Evolutionary conservation across 2,113 vertebrate genomes (phyloP), one percentile per base, ranked within the genome.

Genomic region (Hypanus sabinus): DNA sequence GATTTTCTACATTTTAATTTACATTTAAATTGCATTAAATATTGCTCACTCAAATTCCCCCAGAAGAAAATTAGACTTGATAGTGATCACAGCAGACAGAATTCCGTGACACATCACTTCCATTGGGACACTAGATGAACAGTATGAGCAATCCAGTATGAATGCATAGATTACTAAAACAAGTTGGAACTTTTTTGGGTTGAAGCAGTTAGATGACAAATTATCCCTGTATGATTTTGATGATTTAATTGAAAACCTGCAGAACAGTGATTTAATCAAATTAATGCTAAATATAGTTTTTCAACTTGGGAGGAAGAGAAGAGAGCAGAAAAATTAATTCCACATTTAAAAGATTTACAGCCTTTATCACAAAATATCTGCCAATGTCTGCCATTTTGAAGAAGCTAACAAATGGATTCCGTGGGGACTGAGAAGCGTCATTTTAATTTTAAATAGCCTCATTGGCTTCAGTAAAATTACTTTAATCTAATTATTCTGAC

Each of bases 331-430:
- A 46, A 38, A 38, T 46, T 71, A 38, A 71, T 92, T 92, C 70
- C 8, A 92, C 36, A 92, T 70, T 71, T 30, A 27, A 92, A 92
- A 65, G 65, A 92, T 71, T 71, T 71, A 71, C 65, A 46, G 33
- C 90, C 65, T 38, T 22, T 65, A 71, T 33, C 33, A 33, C 36
- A 71, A 36, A 71, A 92, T 92, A 71, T 92, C 73, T 30, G 60
- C 55, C 71, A 93, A 73, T 55, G 4, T 75, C 70, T 73, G 36
- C 91, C 91, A 93, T 93, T 93, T 93, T 93, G 91, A 93, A 73
- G 38, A 93, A 75, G 24, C 36, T 36, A 93, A 36, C 36, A 33
- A 75, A 30, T 46, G 62, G 36, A 73, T 71, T 93, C 90, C 24
- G 33, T 27, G 12, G 38, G 36, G 68, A 55, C 71, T 75, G 36